Percentiles rank a stretch among this genome's conserved stretches.
These are phyloP conservation scores for Drosophila barbarae DNA, from an alignment of 2,888 invertebrate genomes.

Conservation along the genomic window DNA sequence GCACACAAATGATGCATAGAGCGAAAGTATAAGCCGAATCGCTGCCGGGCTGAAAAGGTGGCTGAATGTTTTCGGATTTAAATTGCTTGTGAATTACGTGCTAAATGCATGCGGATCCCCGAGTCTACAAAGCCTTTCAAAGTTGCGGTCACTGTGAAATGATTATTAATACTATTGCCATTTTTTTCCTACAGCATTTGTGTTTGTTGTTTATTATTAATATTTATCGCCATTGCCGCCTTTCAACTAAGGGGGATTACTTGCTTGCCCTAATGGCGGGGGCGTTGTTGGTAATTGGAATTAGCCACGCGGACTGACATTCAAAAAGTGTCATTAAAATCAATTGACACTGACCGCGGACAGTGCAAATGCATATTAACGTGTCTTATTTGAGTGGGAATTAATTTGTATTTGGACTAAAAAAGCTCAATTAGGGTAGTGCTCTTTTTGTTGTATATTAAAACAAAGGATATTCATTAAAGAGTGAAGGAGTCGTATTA, in stretches of 20 bases:
- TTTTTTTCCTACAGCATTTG: slow-evolving; percentile 1
- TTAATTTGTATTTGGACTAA: background rate
- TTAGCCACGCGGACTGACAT: slow-evolving; percentile 40
- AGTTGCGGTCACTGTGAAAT: slow-evolving; percentile 52
- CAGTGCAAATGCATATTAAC: background rate
- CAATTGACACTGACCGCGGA: slow-evolving; percentile 34
- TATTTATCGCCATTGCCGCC: slow-evolving; percentile 51
- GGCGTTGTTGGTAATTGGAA: slow-evolving; percentile 45
- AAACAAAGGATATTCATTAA: background rate
- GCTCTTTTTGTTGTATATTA: background rate
- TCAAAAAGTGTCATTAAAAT: slow-evolving; percentile 50
- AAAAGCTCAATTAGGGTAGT: background rate
- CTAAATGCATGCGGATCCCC: slow-evolving; percentile 47
- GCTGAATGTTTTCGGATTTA: slow-evolving; percentile 36
- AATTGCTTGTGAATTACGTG: slow-evolving; percentile 70
- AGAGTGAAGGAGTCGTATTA: background rate
- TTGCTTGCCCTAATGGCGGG: slow-evolving; percentile 42
- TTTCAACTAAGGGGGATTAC: slow-evolving; percentile 43
- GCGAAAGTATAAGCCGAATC: slow-evolving; percentile 27
- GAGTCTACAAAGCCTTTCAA: slow-evolving; percentile 49
- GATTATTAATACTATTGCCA: slow-evolving; percentile 48
- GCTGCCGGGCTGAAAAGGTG: background rate
- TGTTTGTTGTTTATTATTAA: slow-evolving; percentile 14
- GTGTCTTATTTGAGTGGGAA: background rate
- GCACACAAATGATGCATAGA: slow-evolving; percentile 43